phyloP scores from a whole-genome alignment of 2,113 vertebrate genomes.

The Osmerus eperlanus region DNA sequence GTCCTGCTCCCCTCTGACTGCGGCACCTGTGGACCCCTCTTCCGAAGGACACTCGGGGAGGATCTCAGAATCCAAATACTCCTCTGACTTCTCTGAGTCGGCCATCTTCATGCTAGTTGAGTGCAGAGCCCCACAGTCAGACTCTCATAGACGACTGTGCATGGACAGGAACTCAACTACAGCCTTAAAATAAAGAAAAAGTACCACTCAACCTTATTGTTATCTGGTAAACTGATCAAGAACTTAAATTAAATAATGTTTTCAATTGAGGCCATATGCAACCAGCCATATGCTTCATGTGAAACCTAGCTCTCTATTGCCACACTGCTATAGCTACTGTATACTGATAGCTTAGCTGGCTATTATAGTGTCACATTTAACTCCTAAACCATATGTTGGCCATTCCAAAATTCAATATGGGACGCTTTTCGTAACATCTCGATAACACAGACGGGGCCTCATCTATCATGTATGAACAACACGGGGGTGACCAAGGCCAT shows the following conservation, averaged over 20 bases:
- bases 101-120: constrained; percentile 95
- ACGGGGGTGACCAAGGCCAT: too few relatives aligned
- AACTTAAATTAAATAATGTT: too few relatives aligned
- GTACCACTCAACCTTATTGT: background rate
- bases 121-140: constrained; percentile 67
- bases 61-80: constrained; percentile 81
- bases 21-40: constrained; percentile 62
- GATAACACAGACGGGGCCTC: constrained; percentile 1
- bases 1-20: constrained; percentile 71
- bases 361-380: background rate
- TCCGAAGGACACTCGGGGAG: constrained; percentile 77
- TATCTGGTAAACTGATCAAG: background rate
- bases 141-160: constrained; percentile 71
- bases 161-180: constrained; percentile 60
- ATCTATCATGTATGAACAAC: constrained; percentile 29
- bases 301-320: too few relatives aligned
- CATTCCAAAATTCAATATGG: constrained; percentile 15
- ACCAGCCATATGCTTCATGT: too few relatives aligned
- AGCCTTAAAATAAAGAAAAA: background rate
- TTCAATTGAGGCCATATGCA: too few relatives aligned
- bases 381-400: background rate
- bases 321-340: too few relatives aligned
- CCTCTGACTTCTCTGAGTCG: constrained; percentile 85
- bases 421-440: constrained; percentile 1
- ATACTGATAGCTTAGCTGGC: too few relatives aligned